These are phyloP conservation scores for Brachionus manjavacas DNA, from an alignment of 1,140 invertebrate genomes.

Conservation along the genomic window DNA sequence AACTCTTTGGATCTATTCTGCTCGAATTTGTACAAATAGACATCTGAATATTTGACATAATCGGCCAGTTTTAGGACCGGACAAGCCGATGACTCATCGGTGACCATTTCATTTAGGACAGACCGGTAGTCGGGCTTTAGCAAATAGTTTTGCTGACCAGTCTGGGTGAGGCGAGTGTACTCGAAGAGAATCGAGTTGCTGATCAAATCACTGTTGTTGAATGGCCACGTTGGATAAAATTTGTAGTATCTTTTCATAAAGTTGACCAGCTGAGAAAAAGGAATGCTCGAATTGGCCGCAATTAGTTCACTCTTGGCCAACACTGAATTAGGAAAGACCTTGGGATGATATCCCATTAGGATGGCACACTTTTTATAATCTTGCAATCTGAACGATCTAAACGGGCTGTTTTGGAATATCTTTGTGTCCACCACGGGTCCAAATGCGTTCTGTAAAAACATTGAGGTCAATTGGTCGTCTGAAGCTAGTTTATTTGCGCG, in stretches of 20 bases:
- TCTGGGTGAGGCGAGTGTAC: not conserved
- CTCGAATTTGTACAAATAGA: not conserved
- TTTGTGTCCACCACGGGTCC: conserved; percentile 9
- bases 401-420: not conserved
- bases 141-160: not conserved
- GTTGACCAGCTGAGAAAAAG: not conserved
- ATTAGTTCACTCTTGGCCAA: not conserved
- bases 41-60: not conserved
- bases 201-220: not conserved
- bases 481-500: not conserved
- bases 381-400: conserved; percentile 6
- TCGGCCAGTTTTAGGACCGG: not conserved
- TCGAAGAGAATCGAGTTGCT: not conserved
- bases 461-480: not conserved
- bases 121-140: not conserved
- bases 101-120: not conserved
- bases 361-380: conserved; percentile 22
- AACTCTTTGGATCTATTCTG: not conserved
- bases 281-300: not conserved
- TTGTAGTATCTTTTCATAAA: conserved; percentile 3
- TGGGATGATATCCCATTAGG: not conserved
- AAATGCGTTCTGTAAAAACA: not conserved
- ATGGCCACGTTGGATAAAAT: conserved; percentile 28
- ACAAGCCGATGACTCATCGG: not conserved
- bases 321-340: not conserved